phyloP scores from a whole-genome alignment of 2,797 vertebrate genomes.

The Sebastes nivosus region DNA sequence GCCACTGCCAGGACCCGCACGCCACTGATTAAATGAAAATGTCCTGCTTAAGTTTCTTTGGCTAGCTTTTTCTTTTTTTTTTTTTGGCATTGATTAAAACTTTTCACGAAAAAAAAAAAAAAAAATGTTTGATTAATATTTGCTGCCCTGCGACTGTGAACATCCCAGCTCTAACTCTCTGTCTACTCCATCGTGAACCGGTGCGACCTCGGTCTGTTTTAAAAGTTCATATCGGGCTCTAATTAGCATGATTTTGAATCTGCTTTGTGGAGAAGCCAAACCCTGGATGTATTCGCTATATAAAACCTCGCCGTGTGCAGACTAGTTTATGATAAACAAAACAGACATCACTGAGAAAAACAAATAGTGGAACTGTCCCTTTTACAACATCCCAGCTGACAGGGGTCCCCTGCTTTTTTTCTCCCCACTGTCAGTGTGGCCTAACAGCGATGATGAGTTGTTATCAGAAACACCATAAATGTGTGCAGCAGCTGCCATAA shows the following conservation, averaged over 20 bases:
- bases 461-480: conserved; percentile 67
- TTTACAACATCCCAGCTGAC: conserved; percentile 29
- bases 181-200: not conserved
- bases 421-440: conserved; percentile 36
- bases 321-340: conserved; percentile 23
- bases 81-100: not conserved
- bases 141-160: not conserved
- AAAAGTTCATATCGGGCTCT: not conserved
- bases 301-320: not conserved
- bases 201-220: not conserved
- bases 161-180: not conserved
- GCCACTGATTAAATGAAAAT: not conserved
- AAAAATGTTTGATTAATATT: not conserved
- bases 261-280: not conserved
- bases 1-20: not conserved
- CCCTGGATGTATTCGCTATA: not conserved
- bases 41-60: not conserved
- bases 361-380: conserved; percentile 29
- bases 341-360: conserved; percentile 17
- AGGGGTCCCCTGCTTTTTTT: not conserved
- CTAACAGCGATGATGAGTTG: conserved; percentile 54
- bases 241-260: not conserved
- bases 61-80: not conserved
- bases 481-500: conserved; percentile 65
- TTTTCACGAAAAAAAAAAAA: not conserved